Base-by-base conservation (phyloP, 2,888 invertebrate genomes). In the Hirtodrosophila histrioides region DNA sequence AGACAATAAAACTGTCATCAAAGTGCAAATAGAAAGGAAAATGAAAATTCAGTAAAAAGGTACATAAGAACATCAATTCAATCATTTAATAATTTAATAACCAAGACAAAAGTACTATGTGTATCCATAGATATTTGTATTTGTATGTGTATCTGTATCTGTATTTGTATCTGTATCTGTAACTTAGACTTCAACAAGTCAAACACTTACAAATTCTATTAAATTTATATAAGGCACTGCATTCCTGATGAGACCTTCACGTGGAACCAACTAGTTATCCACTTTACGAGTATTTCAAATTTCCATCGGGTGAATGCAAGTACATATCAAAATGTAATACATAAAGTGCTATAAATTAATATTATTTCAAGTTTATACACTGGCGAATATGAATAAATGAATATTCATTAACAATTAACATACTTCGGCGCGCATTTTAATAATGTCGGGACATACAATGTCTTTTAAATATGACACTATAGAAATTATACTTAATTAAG, bases 321-420 rank as follows among this genome's bases (percentile, higher is more conserved):
- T n/a, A 17, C 33, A 6, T 27, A 45, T 33, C 31, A 29, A 53
- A n/a, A 33, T n/a, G 17, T 36, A 17, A 3, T n/a, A 11, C 3
- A 23, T 8, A n/a, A 40, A 24, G 48, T 24, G n/a, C 1, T 3
- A 6, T 44, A 69, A 7, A 54, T 58, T 31, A 12, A 40, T 50
- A 57, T 39, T 40, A 49, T 54, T 36, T 8, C 37, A 36, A 45
- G 49, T 36, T 35, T 8, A 23, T 43, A n/a, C 24, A 44, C 39
- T 24, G 37, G n/a, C 39, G 57, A 50, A 48, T 60, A 50, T 39
- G 43, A 60, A 73, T 66, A 65, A 61, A 69, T 63, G 36, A 49
- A 50, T 50, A 41, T 55, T 31, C 24, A 67, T 67, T 58, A 70
- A 61, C 27, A 45, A 62, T 60, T 58, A 27, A 8, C 41, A 12